phyloP scores from a whole-genome alignment of 2,113 vertebrate genomes.

The Ceuthmochares aereus region DNA sequence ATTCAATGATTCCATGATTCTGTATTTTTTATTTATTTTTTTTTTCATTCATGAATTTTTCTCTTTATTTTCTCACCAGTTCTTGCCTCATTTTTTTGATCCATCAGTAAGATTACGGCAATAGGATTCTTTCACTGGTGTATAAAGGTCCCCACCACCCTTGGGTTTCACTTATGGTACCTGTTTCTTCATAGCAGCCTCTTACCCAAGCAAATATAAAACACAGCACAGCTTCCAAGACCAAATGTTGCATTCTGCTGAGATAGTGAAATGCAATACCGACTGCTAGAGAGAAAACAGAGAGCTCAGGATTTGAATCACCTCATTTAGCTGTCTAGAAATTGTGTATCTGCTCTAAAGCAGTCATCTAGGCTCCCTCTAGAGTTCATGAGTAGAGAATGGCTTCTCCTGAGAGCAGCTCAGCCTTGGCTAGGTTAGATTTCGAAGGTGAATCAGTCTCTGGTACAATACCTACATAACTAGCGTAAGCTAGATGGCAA shows the following conservation, averaged over 20 bases:
- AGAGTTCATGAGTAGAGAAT: not conserved
- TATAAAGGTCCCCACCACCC: not conserved
- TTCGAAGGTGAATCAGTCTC: not conserved
- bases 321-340: not conserved
- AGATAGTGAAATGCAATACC: not conserved
- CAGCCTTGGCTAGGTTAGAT: not conserved
- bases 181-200: not conserved
- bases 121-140: not conserved
- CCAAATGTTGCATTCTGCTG: not conserved
- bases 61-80: not conserved
- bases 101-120: not conserved
- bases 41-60: not conserved
- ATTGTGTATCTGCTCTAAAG: not conserved
- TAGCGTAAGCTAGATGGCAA: not conserved
- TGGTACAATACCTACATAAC: not conserved
- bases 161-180: not conserved
- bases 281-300: not conserved
- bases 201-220: not conserved
- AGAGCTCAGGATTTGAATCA: not conserved
- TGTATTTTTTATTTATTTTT: not conserved
- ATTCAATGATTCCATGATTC: no score
- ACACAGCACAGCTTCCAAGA: not conserved
- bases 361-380: constrained; percentile 42
- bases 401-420: not conserved
- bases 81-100: not conserved